Base-by-base conservation (phyloP, 1,140 invertebrate species). In the Chrysomallon squamiferum region DNA sequence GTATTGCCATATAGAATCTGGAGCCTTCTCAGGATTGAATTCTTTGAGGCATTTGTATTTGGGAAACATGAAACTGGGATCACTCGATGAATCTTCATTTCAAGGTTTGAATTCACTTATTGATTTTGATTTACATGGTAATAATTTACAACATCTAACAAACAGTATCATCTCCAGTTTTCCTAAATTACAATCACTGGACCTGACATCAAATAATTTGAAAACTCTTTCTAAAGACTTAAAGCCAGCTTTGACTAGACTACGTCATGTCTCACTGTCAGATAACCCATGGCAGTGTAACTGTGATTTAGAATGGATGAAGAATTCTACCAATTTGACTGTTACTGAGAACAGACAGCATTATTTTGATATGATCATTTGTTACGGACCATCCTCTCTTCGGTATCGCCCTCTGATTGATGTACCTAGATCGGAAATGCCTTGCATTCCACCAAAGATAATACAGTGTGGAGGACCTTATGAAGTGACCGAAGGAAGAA, bases 211-310 rank as follows among this genome's bases (percentile, higher is more conserved):
- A 52, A 71, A 71, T 38, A 30, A 27, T 32, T 43, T 71, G 6
- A 67, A 13, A 13, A 47, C 20, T 22, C 47, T 71, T 20, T 13
- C 54, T 13, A 33, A 52, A 25, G 45, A 27, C 11, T 54, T 63
- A 32, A 54, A 63, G 22, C 50, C 41, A n/a, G 13, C 54, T 1
- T 52, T 70, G n/a, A 22, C 52, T 15, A 18, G 25, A 6, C 43
- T 70, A 30, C 32, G 59, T 7, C 58, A 32, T 22, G 15, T 70
- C 15, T 27, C 45, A 35, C 47, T 71, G 20, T 52, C n/a, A 18
- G 60, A 45, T 32, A 71, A 71, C 57, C 69, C 49, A 13, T 67
- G 64, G 64, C 64, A 63, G 22, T 71, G 69, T 33, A 62, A 52
- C 65, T 71, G 69, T 47, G 45, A 32, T 30, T 35, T 71, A 27